Percentiles rank a stretch among this genome's conserved stretches.
Evolutionary conservation across 2,888 invertebrate species (phyloP).

Genomic region (Ecliptopera silaceata): DNA sequence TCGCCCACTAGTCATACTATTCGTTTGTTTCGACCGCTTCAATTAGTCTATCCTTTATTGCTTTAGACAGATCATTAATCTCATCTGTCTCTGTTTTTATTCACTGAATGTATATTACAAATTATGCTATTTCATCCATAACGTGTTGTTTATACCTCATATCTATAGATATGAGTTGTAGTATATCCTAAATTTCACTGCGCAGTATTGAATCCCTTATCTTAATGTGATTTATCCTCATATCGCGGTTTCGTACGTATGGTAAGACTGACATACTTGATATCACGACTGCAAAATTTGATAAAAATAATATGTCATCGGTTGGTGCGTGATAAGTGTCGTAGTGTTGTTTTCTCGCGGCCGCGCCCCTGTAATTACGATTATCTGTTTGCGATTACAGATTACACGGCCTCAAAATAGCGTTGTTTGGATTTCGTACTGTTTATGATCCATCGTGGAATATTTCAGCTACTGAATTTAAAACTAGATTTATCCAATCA

Average conservation of each 20-base stretch:
- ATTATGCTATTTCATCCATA: constrained; percentile 45
- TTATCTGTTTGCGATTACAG: constrained; percentile 59
- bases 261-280: constrained; percentile 10
- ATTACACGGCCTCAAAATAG: constrained; percentile 54
- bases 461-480: constrained; percentile 48
- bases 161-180: constrained; percentile 41
- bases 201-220: constrained; percentile 47
- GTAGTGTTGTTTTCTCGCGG: constrained; percentile 27
- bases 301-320: constrained; percentile 54
- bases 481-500: constrained; percentile 41
- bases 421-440: constrained; percentile 40
- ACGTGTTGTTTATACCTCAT: constrained; percentile 50
- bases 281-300: constrained; percentile 5
- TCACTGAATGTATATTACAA: constrained; percentile 24
- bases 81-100: constrained; percentile 28
- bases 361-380: constrained; percentile 73
- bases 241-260: constrained; percentile 9
- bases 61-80: constrained; percentile 47
- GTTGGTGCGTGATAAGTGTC: constrained; percentile 44
- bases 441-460: constrained; percentile 42
- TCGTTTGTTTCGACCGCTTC: constrained; percentile 41
- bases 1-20: constrained; percentile 48
- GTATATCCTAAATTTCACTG: constrained; percentile 47
- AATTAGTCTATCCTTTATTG: constrained; percentile 44
- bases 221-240: constrained; percentile 12